Conservation (phyloP, 2,888 invertebrate genomes). For the Cheilosia soror region DNA sequence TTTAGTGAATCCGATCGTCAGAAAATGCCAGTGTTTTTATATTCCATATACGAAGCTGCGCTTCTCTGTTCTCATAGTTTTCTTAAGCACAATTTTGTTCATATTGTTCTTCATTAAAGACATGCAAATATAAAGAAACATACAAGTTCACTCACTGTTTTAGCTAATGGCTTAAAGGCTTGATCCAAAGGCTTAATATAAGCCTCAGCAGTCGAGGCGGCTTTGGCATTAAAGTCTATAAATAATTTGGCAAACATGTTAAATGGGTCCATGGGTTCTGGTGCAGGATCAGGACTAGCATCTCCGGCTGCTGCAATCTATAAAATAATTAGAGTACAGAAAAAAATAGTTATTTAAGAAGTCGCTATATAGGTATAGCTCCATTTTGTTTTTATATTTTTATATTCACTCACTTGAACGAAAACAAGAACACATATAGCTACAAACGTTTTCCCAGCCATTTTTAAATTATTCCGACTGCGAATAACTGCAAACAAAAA, state of each 20-base stretch:
- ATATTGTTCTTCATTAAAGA: too few relatives aligned
- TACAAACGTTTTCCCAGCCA: background rate
- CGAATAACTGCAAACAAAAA: background rate
- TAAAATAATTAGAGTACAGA: background rate
- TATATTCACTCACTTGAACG: background rate
- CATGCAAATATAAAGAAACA: too few relatives aligned
- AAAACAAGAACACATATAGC: background rate
- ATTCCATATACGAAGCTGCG: too few relatives aligned
- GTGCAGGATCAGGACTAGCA: background rate
- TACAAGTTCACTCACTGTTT: background rate
- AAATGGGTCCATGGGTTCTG: background rate
- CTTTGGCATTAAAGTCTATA: background rate
- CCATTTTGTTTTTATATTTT: background rate
- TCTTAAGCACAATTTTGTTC: too few relatives aligned
- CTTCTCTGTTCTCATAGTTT: too few relatives aligned
- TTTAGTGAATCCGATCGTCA: too few relatives aligned
- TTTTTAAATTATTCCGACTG: background rate
- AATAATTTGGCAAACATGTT: background rate
- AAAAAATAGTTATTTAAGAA: background rate
- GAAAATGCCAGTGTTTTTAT: too few relatives aligned
- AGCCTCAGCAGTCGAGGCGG: background rate
- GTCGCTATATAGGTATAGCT: background rate
- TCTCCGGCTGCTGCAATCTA: background rate
- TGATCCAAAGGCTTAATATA: background rate
- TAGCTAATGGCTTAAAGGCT: background rate